These are phyloP conservation scores for Drosophila nasuta DNA, from an alignment of 1,140 invertebrate species.

Conservation along the genomic window DNA sequence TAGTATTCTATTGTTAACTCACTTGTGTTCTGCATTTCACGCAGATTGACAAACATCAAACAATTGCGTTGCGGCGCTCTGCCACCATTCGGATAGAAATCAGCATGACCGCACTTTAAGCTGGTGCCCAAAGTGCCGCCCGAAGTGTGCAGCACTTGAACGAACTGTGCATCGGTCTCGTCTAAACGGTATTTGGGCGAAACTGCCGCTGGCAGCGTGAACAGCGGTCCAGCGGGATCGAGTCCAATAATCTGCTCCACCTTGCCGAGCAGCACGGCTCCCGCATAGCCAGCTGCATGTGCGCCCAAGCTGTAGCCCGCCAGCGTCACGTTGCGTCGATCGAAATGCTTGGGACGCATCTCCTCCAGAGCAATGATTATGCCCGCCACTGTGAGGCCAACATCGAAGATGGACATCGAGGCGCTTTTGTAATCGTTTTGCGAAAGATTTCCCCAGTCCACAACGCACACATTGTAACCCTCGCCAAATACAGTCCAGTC, in stretches of 20 bases:
- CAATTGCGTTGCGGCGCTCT: conserved; percentile 92
- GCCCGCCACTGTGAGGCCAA: conserved; percentile 87
- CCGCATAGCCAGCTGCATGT: conserved; percentile 94
- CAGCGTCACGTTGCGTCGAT: conserved; percentile 87
- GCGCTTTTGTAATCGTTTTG: conserved; percentile 85
- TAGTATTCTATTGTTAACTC: conserved; percentile 12
- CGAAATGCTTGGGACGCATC: conserved; percentile 83
- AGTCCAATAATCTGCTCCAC: conserved; percentile 86
- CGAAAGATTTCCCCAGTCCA: conserved; percentile 89
- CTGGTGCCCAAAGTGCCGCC: conserved; percentile 91
- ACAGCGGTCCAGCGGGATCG: conserved; percentile 94
- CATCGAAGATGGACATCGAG: conserved; percentile 85
- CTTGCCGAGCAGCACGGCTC: conserved; percentile 86
- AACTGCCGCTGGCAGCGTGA: conserved; percentile 87
- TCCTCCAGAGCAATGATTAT: conserved; percentile 87
- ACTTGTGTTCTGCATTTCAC: conserved; percentile 77
- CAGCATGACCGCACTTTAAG: conserved; percentile 91
- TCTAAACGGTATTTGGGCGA: conserved; percentile 89
- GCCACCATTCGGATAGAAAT: conserved; percentile 95
- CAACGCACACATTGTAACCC: conserved; percentile 83
- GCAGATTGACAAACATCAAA: conserved; percentile 78
- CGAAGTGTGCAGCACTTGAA: conserved; percentile 96
- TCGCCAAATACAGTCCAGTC: conserved; percentile 74
- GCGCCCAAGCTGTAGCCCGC: conserved; percentile 95
- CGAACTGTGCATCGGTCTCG: conserved; percentile 92